phyloP scores from a whole-genome alignment of 1,140 invertebrate genomes.

The Drosophila takahashii region DNA sequence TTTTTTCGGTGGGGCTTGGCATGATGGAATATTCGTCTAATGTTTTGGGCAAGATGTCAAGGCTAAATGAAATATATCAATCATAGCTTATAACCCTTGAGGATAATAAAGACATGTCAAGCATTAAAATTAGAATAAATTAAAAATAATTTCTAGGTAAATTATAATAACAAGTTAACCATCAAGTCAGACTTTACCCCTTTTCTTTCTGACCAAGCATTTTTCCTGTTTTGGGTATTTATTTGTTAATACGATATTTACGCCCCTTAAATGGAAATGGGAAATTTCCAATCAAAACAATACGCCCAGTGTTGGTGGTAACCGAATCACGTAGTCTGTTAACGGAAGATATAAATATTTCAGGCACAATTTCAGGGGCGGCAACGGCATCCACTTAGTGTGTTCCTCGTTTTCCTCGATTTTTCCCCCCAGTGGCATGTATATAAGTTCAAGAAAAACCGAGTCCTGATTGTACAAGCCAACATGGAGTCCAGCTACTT shows the following conservation, averaged over 20 bases:
- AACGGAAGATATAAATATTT: constrained; percentile 72
- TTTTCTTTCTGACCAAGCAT: not conserved
- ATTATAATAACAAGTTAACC: too few species aligned
- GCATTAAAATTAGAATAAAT: constrained; percentile 11
- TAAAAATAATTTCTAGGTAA: constrained; percentile 15
- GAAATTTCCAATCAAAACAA: constrained; percentile 67
- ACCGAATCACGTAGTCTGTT: constrained; percentile 70
- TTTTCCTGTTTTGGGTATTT: constrained; percentile 23
- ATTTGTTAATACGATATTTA: constrained; percentile 52
- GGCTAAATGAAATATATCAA: not conserved
- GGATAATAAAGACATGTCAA: not conserved
- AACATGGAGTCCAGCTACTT: constrained; percentile 47
- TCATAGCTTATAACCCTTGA: constrained; percentile 1
- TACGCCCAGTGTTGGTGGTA: constrained; percentile 32
- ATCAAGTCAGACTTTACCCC: constrained; percentile 3
- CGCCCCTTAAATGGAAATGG: constrained; percentile 51
- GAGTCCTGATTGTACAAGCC: not conserved
- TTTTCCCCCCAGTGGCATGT: not conserved
- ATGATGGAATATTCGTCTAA: too few species aligned
- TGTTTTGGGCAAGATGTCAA: not conserved
- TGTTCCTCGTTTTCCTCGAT: not conserved
- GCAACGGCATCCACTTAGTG: constrained; percentile 57
- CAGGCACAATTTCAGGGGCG: constrained; percentile 62
- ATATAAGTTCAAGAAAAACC: constrained; percentile 10
- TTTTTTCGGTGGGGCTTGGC: constrained; percentile 16